phyloP scores from a whole-genome alignment of 2,797 vertebrate species.

The Tiaroga cobitis region DNA sequence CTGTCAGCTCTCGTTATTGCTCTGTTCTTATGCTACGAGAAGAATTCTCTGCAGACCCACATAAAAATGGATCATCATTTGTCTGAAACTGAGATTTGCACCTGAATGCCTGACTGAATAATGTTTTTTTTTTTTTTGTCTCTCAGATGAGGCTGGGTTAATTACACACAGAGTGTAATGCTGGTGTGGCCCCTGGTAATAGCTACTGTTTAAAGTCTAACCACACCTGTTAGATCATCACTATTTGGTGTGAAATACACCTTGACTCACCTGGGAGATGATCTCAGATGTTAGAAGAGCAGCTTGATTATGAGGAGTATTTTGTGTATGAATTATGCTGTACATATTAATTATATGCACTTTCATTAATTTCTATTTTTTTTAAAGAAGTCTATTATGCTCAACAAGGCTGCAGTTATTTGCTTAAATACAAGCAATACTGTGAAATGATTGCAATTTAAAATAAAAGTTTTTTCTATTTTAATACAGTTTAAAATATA shows the following conservation, averaged over 20 bases:
- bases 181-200: constrained; percentile 33
- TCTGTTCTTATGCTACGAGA: not conserved
- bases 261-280: not conserved
- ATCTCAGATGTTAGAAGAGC: not conserved
- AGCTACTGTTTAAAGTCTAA: constrained; percentile 17
- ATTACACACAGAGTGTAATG: constrained; percentile 28
- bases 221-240: constrained; percentile 3
- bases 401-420: not conserved
- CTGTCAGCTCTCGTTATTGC: constrained; percentile 17
- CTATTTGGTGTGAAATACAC: constrained; percentile 1
- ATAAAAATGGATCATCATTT: constrained; percentile 14
- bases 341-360: not conserved
- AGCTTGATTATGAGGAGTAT: not conserved
- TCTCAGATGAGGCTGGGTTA: constrained; percentile 6
- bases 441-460: not conserved
- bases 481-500: not conserved
- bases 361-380: not conserved
- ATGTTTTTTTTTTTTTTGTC: not conserved
- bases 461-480: not conserved
- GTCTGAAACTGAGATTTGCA: not conserved
- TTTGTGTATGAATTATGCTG: constrained; percentile 1
- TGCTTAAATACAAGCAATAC: not conserved
- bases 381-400: not conserved
- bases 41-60: not conserved
- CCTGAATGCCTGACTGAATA: not conserved